phyloP scores from a whole-genome alignment of 2,797 vertebrate genomes.

The Phalanger gymnotis region DNA sequence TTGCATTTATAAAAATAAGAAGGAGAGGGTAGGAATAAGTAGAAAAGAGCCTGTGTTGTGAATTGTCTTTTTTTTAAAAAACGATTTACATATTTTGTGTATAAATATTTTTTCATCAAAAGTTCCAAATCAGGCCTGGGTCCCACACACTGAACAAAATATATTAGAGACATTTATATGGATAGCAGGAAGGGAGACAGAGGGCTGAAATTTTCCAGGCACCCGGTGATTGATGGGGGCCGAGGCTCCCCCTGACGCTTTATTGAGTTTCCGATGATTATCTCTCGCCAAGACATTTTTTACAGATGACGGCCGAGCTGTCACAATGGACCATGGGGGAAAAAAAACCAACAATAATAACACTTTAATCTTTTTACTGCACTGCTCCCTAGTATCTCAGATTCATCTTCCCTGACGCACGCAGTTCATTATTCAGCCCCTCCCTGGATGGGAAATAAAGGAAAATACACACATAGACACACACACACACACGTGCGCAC shows the following conservation, averaged over 20 bases:
- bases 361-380: slow-evolving; percentile 90
- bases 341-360: slow-evolving; percentile 88
- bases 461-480: slow-evolving; percentile 82
- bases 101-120: slow-evolving; percentile 91
- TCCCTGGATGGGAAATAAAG: slow-evolving; percentile 88
- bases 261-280: slow-evolving; percentile 99
- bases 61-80: slow-evolving; percentile 57
- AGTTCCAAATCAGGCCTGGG: slow-evolving; percentile 80
- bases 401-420: slow-evolving; percentile 91
- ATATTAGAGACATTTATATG: slow-evolving; percentile 99
- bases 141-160: slow-evolving; percentile 84
- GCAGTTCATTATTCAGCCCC: slow-evolving; percentile 88
- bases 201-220: slow-evolving; percentile 96
- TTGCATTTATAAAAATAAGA: slow-evolving; percentile 87
- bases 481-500: slow-evolving; percentile 55
- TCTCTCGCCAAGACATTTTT: slow-evolving; percentile 94
- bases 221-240: slow-evolving; percentile 96
- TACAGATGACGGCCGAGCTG: slow-evolving; percentile 92
- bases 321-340: slow-evolving; percentile 88
- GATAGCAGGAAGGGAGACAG: slow-evolving; percentile 94
- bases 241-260: slow-evolving; percentile 94
- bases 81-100: slow-evolving; percentile 92
- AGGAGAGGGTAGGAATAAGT: slow-evolving; percentile 81
- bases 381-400: slow-evolving; percentile 89
- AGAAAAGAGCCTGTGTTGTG: slow-evolving; percentile 81